Percentiles rank a stretch among this genome's conserved stretches.
phyloP scores from a whole-genome alignment of 1,140 invertebrate genomes.

The Pemphigus obesinymphae region DNA sequence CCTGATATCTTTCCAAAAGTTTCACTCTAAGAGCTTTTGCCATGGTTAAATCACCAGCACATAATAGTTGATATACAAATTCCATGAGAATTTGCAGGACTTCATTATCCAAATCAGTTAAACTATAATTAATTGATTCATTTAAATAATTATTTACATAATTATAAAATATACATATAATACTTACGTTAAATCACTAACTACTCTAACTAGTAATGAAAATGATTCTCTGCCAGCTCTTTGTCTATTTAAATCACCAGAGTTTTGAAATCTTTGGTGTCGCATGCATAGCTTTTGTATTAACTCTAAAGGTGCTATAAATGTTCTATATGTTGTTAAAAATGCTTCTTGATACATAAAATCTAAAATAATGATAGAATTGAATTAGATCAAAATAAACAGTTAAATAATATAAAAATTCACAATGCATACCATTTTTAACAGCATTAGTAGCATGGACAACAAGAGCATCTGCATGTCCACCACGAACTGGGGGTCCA shows the following conservation, averaged over 20 bases:
- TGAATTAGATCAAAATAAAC: slow-evolving; percentile 44
- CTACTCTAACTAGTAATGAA: slow-evolving; percentile 82
- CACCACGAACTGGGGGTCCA: slow-evolving; percentile 82
- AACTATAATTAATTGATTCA: slow-evolving; percentile 55
- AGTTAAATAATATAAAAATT: background rate
- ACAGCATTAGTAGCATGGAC: slow-evolving; percentile 88
- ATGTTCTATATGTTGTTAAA: slow-evolving; percentile 92
- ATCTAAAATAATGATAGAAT: slow-evolving; percentile 59
- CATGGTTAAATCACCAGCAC: slow-evolving; percentile 76
- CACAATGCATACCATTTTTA: slow-evolving; percentile 65
- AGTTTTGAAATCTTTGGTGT: slow-evolving; percentile 76
- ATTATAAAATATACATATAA: background rate
- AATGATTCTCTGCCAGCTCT: slow-evolving; percentile 80
- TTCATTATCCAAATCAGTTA: slow-evolving; percentile 72
- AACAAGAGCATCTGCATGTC: slow-evolving; percentile 83
- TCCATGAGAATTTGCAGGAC: slow-evolving; percentile 75
- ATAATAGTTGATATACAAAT: slow-evolving; percentile 86
- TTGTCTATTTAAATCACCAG: slow-evolving; percentile 65
- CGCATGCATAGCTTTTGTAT: slow-evolving; percentile 82
- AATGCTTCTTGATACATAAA: slow-evolving; percentile 95
- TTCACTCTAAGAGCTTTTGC: slow-evolving; percentile 85
- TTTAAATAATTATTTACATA: background rate
- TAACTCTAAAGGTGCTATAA: slow-evolving; percentile 81
- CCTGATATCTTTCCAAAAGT: slow-evolving; percentile 81
- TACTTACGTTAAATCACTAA: slow-evolving; percentile 85